Evolutionary conservation across 2,888 invertebrate genomes (phyloP).

Genomic region (Phengaris alcon): DNA sequence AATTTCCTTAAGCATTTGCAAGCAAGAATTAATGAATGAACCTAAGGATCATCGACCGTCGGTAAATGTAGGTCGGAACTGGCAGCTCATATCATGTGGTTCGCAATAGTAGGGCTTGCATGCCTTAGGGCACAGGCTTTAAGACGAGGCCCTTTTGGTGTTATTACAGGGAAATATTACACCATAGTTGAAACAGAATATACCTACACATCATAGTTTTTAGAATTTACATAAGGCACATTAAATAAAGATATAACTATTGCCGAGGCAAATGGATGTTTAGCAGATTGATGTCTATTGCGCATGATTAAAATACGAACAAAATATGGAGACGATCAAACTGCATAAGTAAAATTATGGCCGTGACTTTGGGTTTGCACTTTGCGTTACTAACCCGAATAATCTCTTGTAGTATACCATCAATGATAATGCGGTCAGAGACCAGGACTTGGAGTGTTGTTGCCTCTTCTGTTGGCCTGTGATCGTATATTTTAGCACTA

Average conservation of each 20-base stretch:
- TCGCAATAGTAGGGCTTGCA: not conserved
- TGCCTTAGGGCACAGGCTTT: not conserved
- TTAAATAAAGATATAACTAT: too few species aligned
- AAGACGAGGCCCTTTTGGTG: not conserved
- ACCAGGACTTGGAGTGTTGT: constrained; percentile 64
- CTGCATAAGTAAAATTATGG: too few species aligned
- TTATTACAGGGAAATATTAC: not conserved
- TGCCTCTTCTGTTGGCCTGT: constrained; percentile 41
- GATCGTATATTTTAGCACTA: constrained; percentile 44
- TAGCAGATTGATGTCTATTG: too few species aligned
- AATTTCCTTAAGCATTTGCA: too few species aligned
- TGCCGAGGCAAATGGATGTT: too few species aligned
- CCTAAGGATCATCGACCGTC: not conserved
- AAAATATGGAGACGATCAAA: too few species aligned
- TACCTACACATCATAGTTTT: not conserved
- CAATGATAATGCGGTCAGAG: constrained; percentile 66
- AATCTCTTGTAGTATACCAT: constrained; percentile 68
- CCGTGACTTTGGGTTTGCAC: too few species aligned
- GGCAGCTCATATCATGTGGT: not conserved
- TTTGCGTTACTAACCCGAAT: constrained; percentile 44
- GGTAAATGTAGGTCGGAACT: not conserved
- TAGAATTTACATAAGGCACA: too few species aligned
- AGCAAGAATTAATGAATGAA: not conserved
- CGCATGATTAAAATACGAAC: too few species aligned
- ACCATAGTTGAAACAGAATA: not conserved